phyloP scores from a whole-genome alignment of 2,113 vertebrate genomes.

The Callospermophilus lateralis region DNA sequence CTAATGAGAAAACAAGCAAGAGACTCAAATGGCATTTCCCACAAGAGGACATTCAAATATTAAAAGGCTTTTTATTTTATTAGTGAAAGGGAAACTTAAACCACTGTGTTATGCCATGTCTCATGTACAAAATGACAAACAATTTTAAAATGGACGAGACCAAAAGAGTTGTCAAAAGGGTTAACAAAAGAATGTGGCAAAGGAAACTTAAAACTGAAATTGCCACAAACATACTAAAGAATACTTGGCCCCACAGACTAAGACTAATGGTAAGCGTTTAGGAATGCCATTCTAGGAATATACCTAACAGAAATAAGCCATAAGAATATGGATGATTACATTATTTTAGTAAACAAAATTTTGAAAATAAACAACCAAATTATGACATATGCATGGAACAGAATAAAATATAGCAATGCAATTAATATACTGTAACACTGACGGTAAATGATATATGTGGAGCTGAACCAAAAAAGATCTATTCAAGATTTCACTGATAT shows the following conservation, averaged over 20 bases:
- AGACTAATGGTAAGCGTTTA: neutral
- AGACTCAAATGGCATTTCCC: neutral
- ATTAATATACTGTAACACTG: too few species aligned
- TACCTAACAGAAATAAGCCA: neutral
- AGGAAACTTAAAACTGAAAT: neutral
- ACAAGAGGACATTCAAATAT: neutral
- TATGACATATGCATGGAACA: too few species aligned
- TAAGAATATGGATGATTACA: neutral
- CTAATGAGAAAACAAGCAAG: neutral
- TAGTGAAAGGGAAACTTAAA: neutral
- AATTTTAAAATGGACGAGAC: too few species aligned
- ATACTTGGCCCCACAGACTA: neutral
- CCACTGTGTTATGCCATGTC: too few species aligned
- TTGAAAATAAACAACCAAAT: too few species aligned
- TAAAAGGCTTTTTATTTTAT: neutral
- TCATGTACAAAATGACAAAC: neutral
- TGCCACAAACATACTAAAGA: neutral
- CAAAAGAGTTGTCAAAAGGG: neutral
- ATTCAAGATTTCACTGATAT: too few species aligned
- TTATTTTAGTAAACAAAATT: neutral
- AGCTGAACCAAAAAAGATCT: too few species aligned
- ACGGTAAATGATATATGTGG: too few species aligned
- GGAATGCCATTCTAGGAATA: neutral
- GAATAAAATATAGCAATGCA: too few species aligned
- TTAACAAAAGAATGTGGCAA: neutral